phyloP scores from a whole-genome alignment of 2,888 invertebrate genomes.

The Trissonchulus latispiculum region DNA sequence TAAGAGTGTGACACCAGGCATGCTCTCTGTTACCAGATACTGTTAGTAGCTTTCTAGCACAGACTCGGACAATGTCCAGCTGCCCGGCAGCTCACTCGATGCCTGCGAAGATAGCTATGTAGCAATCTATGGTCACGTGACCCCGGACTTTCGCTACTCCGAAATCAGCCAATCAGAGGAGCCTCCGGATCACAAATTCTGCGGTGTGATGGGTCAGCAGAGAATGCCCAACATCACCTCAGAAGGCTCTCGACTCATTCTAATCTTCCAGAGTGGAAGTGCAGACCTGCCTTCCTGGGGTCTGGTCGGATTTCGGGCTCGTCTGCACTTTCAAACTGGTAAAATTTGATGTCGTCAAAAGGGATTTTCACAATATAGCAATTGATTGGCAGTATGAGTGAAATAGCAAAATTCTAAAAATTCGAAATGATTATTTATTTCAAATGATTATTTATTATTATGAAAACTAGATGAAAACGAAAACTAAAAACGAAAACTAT shows the following conservation, averaged over 20 bases:
- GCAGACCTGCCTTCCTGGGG: conserved; percentile 31
- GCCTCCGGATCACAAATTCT: conserved; percentile 32
- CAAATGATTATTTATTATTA: no score
- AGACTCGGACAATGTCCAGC: no score
- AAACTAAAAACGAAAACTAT: no score
- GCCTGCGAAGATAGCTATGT: background rate
- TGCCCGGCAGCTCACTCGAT: no score
- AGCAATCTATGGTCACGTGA: background rate
- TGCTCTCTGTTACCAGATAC: no score
- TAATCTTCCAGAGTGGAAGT: conserved; percentile 42
- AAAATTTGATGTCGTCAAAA: conserved; percentile 15
- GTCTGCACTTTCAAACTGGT: conserved; percentile 48
- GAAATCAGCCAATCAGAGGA: background rate
- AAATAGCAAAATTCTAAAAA: no score
- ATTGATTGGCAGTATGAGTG: background rate
- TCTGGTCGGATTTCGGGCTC: conserved; percentile 44
- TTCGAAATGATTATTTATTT: no score
- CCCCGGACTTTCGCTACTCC: background rate
- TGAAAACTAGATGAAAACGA: no score
- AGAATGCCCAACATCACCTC: background rate
- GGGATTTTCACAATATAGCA: no score
- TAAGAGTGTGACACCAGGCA: no score
- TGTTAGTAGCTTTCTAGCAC: no score
- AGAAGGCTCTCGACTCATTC: background rate
- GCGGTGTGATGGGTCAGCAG: conserved; percentile 25